Evolutionary conservation across 2,797 vertebrate genomes (phyloP), one percentile per base, ranked within the genome.

Genomic region (Acomys russatus): DNA sequence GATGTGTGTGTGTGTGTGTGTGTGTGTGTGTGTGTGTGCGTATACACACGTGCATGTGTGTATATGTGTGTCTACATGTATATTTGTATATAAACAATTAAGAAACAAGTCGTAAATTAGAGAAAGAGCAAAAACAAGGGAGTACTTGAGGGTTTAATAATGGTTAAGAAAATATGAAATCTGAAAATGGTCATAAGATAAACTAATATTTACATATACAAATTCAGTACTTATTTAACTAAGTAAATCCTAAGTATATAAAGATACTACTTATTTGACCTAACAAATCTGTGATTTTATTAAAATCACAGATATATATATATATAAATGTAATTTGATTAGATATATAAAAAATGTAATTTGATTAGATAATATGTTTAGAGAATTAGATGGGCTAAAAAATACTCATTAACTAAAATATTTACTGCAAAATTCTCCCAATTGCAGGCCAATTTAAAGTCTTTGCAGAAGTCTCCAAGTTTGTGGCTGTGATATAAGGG

Each of bases 401-500:
- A 64, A 61, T 80, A 86, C 0, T 79, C 12, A 88, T 82, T 33
- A 87, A 6, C 35, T 94, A 70, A 88, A 91, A 79, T 90, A 88
- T 92, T 94, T 94, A 4, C 28, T 66, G 15, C 90, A 92, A 92
- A 82, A 88, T 82, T 83, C 11, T 91, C 3, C 64, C 78, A 28
- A 28, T 64, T 64, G 83, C 23, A 92, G 44, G n/a, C 61, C 61
- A 80, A 18, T 92, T 96, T 23, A 44, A 68, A 80, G 25, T 83
- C 91, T 96, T 86, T 96, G 54, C 83, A 95, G 20, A 51, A 95
- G 3, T 89, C 44, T 78, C 70, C 94, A 96, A 90, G 49, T 96
- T 94, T 94, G 88, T 89, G 83, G 89, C 77, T 92, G 8, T 89
- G 83, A 95, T 94, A 85, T 96, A 77, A 94, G n/a, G 92, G 23